Percentiles rank a stretch among this genome's conserved stretches.
These are phyloP conservation scores for Unio delphinus DNA, from an alignment of 2,888 invertebrate genomes.

Conservation along the genomic window DNA sequence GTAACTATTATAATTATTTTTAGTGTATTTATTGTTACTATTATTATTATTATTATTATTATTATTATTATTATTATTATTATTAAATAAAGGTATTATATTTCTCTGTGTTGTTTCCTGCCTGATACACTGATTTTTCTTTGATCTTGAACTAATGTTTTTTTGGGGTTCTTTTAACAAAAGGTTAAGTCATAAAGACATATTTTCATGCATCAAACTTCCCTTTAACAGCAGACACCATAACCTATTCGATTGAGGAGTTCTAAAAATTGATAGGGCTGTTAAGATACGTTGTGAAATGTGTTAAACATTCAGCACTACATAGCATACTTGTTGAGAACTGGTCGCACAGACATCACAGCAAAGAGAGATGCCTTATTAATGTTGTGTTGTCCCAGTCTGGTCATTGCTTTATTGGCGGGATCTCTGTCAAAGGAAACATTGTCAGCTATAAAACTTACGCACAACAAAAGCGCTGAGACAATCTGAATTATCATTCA, in stretches of 20 bases:
- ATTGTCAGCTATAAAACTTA: not conserved
- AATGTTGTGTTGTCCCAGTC: conserved; percentile 35
- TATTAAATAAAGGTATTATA: not conserved
- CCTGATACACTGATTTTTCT: too few relatives aligned
- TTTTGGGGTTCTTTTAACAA: too few relatives aligned
- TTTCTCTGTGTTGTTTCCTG: not conserved
- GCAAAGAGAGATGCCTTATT: conserved; percentile 32
- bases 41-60: too few relatives aligned
- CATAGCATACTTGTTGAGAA: conserved; percentile 42
- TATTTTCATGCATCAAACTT: too few relatives aligned
- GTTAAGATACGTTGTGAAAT: not conserved
- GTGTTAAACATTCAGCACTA: not conserved
- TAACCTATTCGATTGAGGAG: too few relatives aligned
- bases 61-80: too few relatives aligned
- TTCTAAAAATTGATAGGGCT: not conserved
- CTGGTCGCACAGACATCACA: conserved; percentile 48
- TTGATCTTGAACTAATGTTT: too few relatives aligned
- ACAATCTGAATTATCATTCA: not conserved
- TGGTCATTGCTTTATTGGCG: conserved; percentile 41
- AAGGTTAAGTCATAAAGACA: too few relatives aligned
- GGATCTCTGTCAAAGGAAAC: conserved; percentile 21
- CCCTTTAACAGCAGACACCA: too few relatives aligned
- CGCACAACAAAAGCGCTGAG: not conserved
- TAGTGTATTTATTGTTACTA: too few relatives aligned
- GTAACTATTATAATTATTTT: too few relatives aligned